Base-by-base conservation (phyloP, 2,888 invertebrate species). In the Timema podura region DNA sequence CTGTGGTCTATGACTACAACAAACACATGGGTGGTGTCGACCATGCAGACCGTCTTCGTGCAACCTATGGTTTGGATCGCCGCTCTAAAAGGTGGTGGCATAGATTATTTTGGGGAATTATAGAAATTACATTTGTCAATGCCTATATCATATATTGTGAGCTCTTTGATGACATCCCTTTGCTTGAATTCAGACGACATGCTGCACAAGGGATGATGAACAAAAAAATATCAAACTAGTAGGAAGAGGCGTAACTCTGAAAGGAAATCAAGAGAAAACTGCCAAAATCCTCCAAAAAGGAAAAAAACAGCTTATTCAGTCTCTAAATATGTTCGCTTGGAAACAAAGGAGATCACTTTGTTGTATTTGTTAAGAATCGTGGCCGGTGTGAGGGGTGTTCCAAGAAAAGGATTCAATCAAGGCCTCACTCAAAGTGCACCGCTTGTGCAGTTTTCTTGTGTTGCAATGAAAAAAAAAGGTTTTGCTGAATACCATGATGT, bases 41-140 rank as follows among this genome's bases (percentile, higher is more conserved):
- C 69, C 66, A 69, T 44, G 71, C 72, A 44, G 75, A 75, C 66
- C 68, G 68, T 30, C 64, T 74, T 59, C 68, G 71, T 49, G 54
- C 65, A 45, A 48, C 61, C 15, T 74, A 74, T 70, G 16, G 54
- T 54, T 70, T 75, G 47, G 67, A 74, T 66, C 64, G 74, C 51
- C 70, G 68, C 61, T 74, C 73, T 30, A 72, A 68, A 59, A 77
- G 77, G 71, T 78, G 75, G 76, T 77, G 76, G 76, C 76, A 76
- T 70, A 45, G 74, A 61, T 64, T 77, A 44, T 77, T 77, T 71
- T 76, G 68, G 65, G 75, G 73, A 8, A 54, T 76, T 44, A 16
- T 76, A 44, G 76, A 76, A 48, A 75, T 76, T 8, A 70, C 72
- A 48, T 75, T 76, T 71, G 74, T 77, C 46, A 76, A 74, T 69